A percentile compares a stretch with the other conserved stretches of the same genome.
Evolutionary conservation across 2,797 vertebrate genomes (phyloP).

Genomic region (Astyanax mexicanus): DNA sequence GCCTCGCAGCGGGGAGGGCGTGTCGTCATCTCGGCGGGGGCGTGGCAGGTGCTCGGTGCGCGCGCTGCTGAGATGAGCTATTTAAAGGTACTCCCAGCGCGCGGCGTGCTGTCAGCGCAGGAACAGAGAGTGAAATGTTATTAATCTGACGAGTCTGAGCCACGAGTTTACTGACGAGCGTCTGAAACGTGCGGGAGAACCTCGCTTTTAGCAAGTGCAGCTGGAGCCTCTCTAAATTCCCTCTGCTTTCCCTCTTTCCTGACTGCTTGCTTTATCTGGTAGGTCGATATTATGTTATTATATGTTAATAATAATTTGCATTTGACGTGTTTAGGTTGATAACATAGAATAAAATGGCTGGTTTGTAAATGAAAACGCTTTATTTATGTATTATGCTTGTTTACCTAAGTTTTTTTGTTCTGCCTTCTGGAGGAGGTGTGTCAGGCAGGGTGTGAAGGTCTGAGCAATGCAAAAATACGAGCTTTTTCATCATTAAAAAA

Average conservation of each 20-base stretch:
- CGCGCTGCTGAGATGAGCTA: conserved; percentile 37
- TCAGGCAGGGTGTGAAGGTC: conserved; percentile 33
- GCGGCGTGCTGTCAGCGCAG: conserved; percentile 26
- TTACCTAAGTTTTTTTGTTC: no score
- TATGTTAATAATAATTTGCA: background rate
- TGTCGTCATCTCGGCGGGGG: conserved; percentile 5
- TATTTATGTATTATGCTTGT: no score
- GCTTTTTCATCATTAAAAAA: no score
- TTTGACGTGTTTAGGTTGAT: no score
- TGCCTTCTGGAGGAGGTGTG: conserved; percentile 21
- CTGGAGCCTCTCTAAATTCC: no score
- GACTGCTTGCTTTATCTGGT: background rate
- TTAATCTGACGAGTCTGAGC: background rate
- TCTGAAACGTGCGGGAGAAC: background rate
- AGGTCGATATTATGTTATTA: no score
- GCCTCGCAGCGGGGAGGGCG: conserved; percentile 1
- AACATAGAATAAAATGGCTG: no score
- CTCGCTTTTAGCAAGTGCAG: background rate
- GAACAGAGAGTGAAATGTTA: background rate
- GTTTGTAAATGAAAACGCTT: no score
- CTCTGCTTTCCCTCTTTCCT: background rate
- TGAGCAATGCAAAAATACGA: background rate
- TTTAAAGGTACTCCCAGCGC: conserved; percentile 53
- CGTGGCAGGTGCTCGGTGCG: conserved; percentile 12
- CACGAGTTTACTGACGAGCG: background rate